Evolutionary conservation across 2,888 invertebrate genomes (phyloP).

Genomic region (Anoplius nigerrimus): DNA sequence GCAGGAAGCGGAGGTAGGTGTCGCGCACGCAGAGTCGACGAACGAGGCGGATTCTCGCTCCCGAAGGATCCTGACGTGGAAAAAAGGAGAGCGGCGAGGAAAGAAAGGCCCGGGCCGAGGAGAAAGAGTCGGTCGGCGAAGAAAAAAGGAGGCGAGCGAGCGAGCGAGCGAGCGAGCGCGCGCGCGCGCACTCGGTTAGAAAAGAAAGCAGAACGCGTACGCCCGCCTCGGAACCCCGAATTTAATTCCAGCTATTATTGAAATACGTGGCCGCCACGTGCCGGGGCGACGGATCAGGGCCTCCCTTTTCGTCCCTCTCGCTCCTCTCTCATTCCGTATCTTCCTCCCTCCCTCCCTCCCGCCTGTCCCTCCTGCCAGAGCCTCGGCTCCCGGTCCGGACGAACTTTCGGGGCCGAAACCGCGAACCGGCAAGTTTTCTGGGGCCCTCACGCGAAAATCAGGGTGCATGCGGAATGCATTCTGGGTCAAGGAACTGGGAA

Average conservation of each 20-base stretch:
- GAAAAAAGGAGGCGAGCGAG: conserved; percentile 51
- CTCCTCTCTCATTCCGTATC: no score
- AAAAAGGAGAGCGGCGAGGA: conserved; percentile 12
- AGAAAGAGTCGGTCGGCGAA: conserved; percentile 28
- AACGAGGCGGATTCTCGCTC: not conserved
- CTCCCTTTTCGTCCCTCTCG: not conserved
- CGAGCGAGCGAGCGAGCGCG: no score
- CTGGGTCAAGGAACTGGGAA: not conserved
- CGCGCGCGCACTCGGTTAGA: conserved; percentile 5
- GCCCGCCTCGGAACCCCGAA: conserved; percentile 34
- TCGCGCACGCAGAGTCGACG: conserved; percentile 22
- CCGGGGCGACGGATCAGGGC: conserved; percentile 5
- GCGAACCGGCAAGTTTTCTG: conserved; percentile 29
- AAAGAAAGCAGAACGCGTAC: conserved; percentile 3
- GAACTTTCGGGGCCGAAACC: conserved; percentile 22
- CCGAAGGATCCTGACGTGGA: not conserved
- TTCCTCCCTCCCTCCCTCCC: no score
- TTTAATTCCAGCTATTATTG: conserved; percentile 33
- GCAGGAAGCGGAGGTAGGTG: conserved; percentile 9
- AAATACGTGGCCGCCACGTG: conserved; percentile 22
- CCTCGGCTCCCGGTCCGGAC: no score
- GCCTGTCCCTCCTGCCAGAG: no score
- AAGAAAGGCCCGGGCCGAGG: conserved; percentile 24
- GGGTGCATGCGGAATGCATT: conserved; percentile 17
- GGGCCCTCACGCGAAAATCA: conserved; percentile 16